phyloP scores from a whole-genome alignment of 2,888 invertebrate genomes.

The Folsomia candida region DNA sequence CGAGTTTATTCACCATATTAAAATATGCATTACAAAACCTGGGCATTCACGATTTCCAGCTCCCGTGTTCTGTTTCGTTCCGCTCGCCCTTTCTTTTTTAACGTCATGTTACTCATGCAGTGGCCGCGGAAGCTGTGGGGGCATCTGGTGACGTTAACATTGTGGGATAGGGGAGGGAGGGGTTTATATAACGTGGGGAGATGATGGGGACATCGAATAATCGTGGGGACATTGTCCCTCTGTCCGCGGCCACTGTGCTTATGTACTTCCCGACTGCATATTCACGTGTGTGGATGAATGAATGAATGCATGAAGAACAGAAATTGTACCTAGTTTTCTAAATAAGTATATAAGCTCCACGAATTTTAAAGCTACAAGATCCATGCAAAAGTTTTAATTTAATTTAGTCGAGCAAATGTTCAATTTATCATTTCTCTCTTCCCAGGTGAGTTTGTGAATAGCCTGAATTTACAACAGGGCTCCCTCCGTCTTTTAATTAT shows the following conservation, averaged over 20 bases:
- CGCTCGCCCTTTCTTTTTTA: slow-evolving; percentile 5
- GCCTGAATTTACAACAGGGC: background rate
- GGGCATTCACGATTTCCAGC: background rate
- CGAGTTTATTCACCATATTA: slow-evolving; percentile 4
- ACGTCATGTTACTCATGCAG: background rate
- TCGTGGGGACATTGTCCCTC: background rate
- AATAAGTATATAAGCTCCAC: background rate
- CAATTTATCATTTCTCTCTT: slow-evolving; percentile 8
- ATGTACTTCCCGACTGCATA: too few relatives aligned
- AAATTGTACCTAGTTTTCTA: too few relatives aligned
- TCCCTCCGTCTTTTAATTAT: slow-evolving; percentile 6
- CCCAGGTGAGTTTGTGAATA: background rate
- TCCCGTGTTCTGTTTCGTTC: slow-evolving; percentile 14
- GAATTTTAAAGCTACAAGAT: background rate
- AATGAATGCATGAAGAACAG: too few relatives aligned
- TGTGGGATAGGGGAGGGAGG: too few relatives aligned
- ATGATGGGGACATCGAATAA: too few relatives aligned
- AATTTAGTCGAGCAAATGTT: slow-evolving; percentile 12
- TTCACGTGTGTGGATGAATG: too few relatives aligned
- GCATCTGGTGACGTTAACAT: too few relatives aligned
- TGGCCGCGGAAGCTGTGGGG: too few relatives aligned
- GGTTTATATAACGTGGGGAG: background rate
- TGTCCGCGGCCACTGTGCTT: too few relatives aligned
- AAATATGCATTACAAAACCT: background rate
- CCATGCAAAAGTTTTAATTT: slow-evolving; percentile 3